Evolutionary conservation across 2,888 invertebrate genomes (phyloP).

Genomic region (Lycaena phlaeas): DNA sequence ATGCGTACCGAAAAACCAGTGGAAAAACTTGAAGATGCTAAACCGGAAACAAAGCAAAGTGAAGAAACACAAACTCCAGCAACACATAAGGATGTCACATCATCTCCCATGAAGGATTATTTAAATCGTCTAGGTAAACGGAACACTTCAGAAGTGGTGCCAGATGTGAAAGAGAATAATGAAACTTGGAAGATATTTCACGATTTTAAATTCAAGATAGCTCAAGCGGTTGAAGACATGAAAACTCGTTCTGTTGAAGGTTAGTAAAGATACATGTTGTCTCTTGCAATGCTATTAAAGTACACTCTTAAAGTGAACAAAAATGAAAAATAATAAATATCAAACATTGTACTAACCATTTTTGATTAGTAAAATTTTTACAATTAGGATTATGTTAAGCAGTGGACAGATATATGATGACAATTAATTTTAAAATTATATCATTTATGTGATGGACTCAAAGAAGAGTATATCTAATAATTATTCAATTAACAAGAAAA

Average conservation of each 20-base stretch:
- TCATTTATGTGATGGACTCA: no score
- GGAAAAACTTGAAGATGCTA: constrained; percentile 46
- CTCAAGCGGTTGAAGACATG: constrained; percentile 85
- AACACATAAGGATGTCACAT: constrained; percentile 45
- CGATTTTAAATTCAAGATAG: constrained; percentile 81
- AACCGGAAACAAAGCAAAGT: constrained; percentile 31
- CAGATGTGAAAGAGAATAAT: constrained; percentile 55
- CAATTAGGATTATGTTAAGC: no score
- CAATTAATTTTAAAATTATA: no score
- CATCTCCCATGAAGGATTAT: constrained; percentile 72
- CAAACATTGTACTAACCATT: no score
- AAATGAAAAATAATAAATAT: no score
- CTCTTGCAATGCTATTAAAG: no score
- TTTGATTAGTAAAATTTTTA: no score
- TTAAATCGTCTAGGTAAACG: constrained; percentile 74
- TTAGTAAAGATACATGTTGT: no score
- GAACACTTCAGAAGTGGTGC: constrained; percentile 71
- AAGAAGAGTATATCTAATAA: no score
- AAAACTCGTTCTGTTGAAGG: constrained; percentile 78
- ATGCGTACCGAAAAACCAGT: constrained; percentile 39
- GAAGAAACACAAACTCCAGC: constrained; percentile 34
- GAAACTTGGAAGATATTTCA: constrained; percentile 83
- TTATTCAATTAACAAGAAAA: no score
- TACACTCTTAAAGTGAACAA: no score
- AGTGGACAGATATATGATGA: no score